These are phyloP conservation scores for Chironomus tepperi DNA, from an alignment of 1,140 invertebrate genomes.

Conservation along the genomic window DNA sequence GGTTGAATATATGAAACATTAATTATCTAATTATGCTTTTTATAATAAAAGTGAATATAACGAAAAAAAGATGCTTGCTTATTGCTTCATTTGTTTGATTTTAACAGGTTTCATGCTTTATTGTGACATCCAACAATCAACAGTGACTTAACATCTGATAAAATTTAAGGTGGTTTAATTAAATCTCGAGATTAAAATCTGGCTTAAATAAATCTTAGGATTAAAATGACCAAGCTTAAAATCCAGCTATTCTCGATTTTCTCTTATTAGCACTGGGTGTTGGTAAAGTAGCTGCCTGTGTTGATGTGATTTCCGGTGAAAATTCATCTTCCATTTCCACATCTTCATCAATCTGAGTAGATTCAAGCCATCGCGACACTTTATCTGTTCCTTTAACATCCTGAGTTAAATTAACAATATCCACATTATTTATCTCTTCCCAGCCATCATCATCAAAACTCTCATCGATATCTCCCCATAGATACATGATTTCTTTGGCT, in stretches of 20 bases:
- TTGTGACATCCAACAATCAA: neutral
- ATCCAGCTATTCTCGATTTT: neutral
- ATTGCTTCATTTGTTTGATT: too few relatives aligned
- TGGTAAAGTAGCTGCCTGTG: neutral
- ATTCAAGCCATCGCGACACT: neutral
- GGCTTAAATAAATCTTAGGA: neutral
- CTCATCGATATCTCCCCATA: neutral
- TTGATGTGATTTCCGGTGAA: neutral
- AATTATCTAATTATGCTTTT: too few relatives aligned
- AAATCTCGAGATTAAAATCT: neutral
- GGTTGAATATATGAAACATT: too few relatives aligned
- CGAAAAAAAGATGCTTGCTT: too few relatives aligned
- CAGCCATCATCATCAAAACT: neutral
- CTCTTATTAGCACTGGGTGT: neutral
- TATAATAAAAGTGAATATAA: too few relatives aligned
- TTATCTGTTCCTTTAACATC: neutral
- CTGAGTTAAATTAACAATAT: too few relatives aligned
- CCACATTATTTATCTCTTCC: neutral
- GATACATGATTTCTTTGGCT: neutral
- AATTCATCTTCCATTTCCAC: neutral
- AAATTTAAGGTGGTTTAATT: neutral
- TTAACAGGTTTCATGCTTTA: too few relatives aligned
- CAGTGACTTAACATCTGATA: neutral
- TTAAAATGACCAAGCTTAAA: neutral
- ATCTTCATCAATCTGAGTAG: neutral